Evolutionary conservation across 2,888 invertebrate genomes (phyloP).

Genomic region (Conistra vaccinii): DNA sequence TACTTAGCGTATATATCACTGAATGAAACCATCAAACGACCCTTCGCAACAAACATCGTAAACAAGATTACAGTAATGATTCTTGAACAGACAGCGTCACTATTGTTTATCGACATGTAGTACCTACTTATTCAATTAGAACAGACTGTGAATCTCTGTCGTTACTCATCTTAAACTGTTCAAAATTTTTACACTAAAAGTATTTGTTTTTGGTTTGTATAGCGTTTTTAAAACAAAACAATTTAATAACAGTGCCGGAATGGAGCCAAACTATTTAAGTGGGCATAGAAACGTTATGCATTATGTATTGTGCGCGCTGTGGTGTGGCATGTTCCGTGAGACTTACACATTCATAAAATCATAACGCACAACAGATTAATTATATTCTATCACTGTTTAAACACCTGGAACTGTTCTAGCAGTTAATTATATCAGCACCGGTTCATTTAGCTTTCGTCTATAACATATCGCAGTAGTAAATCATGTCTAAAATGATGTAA

Average conservation of each 20-base stretch:
- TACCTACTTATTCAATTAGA: slow-evolving; percentile 14
- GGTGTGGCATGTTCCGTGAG: slow-evolving; percentile 58
- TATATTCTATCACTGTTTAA: slow-evolving; percentile 30
- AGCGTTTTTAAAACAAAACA: slow-evolving; percentile 38
- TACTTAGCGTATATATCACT: slow-evolving; percentile 10
- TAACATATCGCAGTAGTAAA: slow-evolving; percentile 18
- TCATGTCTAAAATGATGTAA: slow-evolving; percentile 44
- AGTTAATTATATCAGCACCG: slow-evolving; percentile 28
- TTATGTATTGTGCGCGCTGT: slow-evolving; percentile 67
- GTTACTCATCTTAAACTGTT: slow-evolving; percentile 11
- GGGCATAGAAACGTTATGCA: slow-evolving; percentile 69
- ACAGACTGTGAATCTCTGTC: slow-evolving; percentile 5
- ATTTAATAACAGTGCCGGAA: slow-evolving; percentile 39
- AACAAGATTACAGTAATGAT: slow-evolving; percentile 47
- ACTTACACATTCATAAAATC: slow-evolving; percentile 63
- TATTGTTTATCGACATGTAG: slow-evolving; percentile 35
- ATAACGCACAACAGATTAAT: slow-evolving; percentile 50
- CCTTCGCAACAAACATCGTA: slow-evolving; percentile 32
- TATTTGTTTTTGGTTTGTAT: slow-evolving; percentile 13
- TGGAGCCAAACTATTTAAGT: slow-evolving; percentile 48
- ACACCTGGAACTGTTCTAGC: slow-evolving; percentile 39
- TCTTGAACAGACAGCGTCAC: slow-evolving; percentile 37
- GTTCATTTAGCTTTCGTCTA: slow-evolving; percentile 30
- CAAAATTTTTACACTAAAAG: not conserved
- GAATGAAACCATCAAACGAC: slow-evolving; percentile 42